A percentile compares a stretch with the other conserved stretches of the same genome.
phyloP scores from a whole-genome alignment of 2,888 invertebrate species.

The Dasysyrphus albostriatus region DNA sequence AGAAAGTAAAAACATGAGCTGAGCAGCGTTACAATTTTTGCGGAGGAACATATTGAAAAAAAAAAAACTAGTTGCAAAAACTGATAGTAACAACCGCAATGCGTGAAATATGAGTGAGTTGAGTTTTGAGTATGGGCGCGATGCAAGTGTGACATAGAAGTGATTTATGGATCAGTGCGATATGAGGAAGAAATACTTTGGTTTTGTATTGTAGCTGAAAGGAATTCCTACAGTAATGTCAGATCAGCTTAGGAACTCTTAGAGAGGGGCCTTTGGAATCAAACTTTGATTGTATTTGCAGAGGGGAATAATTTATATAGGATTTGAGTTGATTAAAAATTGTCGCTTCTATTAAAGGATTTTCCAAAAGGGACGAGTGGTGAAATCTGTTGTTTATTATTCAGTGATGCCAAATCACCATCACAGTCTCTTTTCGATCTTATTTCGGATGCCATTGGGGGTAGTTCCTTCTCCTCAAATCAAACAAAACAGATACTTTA shows the following conservation, averaged over 20 bases:
- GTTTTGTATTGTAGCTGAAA: background rate
- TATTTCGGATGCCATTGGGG: no score
- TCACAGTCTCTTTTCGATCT: no score
- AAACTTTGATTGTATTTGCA: background rate
- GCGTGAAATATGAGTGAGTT: slow-evolving; percentile 6
- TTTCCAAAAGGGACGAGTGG: no score
- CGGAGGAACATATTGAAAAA: slow-evolving; percentile 23
- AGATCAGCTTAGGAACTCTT: background rate
- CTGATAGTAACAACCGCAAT: background rate
- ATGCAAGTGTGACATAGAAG: slow-evolving; percentile 32
- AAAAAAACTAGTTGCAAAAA: slow-evolving; percentile 27
- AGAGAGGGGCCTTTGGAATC: background rate
- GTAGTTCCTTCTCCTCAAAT: no score
- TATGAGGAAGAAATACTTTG: slow-evolving; percentile 44
- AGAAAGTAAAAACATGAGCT: slow-evolving; percentile 41
- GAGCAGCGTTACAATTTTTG: slow-evolving; percentile 48
- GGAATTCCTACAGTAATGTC: slow-evolving; percentile 15
- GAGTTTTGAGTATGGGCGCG: slow-evolving; percentile 4
- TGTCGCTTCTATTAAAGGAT: no score
- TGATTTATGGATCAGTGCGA: slow-evolving; percentile 60
- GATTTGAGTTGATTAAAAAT: background rate
- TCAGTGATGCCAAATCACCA: no score
- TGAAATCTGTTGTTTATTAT: no score
- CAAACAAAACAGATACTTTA: background rate
- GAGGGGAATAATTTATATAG: background rate